A percentile compares a stretch with the other conserved stretches of the same genome.
phyloP scores from a whole-genome alignment of 2,113 vertebrate genomes.

The Heterochromis multidens region DNA sequence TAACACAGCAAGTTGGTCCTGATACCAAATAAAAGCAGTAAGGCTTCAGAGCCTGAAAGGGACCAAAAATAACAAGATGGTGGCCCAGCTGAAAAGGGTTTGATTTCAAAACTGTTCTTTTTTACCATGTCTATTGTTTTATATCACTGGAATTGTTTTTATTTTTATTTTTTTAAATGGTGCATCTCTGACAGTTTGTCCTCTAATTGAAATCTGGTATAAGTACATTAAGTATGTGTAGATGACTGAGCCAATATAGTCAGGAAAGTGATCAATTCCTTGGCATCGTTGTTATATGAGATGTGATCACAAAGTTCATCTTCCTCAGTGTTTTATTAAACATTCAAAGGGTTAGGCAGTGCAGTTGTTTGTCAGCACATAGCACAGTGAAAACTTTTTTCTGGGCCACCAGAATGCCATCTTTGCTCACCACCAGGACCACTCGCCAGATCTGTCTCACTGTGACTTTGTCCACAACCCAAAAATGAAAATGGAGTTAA shows the following conservation, averaged over 20 bases:
- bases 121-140: background rate
- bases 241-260: background rate
- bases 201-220: background rate
- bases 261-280: background rate
- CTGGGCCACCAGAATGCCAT: too few relatives aligned
- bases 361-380: background rate
- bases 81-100: background rate
- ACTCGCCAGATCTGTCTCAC: background rate
- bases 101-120: background rate
- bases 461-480: background rate
- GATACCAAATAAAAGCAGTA: conserved; percentile 41
- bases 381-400: too few relatives aligned
- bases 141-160: background rate
- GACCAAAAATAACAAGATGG: conserved; percentile 35
- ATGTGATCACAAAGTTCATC: too few relatives aligned
- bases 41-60: background rate
- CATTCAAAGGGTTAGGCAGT: background rate
- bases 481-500: background rate
- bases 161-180: background rate
- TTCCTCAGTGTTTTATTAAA: too few relatives aligned
- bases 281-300: background rate
- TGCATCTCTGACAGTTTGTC: background rate
- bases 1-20: conserved; percentile 71
- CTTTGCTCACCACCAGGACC: background rate
- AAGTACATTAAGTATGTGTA: background rate